Conservation (phyloP, 92 coral and sea anemone genomes). For the Parazoanthus swiftii region DNA sequence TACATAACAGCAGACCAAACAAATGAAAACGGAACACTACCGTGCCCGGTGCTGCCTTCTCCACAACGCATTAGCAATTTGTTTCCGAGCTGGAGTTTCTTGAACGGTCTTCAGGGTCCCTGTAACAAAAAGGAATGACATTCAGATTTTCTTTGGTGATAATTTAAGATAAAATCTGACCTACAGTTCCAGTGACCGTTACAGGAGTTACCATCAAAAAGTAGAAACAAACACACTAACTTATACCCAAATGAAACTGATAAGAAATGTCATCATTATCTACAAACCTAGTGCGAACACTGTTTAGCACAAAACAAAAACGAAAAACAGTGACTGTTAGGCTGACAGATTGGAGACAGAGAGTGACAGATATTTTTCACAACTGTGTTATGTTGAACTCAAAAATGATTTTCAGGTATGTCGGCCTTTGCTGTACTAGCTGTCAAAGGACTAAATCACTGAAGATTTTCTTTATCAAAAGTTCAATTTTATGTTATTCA, state of each 20-base stretch:
- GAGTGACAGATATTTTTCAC: background rate
- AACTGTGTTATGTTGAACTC: too few relatives aligned
- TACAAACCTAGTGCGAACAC: background rate
- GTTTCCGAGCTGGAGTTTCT: slow-evolving; percentile 93
- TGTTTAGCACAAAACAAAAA: background rate
- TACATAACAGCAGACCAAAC: background rate
- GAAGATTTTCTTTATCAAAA: too few relatives aligned
- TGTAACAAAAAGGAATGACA: background rate
- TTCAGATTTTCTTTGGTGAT: background rate
- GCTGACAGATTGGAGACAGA: too few relatives aligned
- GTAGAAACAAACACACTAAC: background rate
- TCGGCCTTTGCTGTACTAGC: too few relatives aligned
- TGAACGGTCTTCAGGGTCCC: slow-evolving; percentile 63
- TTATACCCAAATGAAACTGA: background rate
- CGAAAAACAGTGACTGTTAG: background rate
- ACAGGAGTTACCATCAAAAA: background rate
- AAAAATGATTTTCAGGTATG: too few relatives aligned
- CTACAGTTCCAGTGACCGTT: background rate
- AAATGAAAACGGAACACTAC: slow-evolving; percentile 41
- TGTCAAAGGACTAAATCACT: too few relatives aligned
- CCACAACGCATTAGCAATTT: slow-evolving; percentile 80
- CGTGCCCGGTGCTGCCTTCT: slow-evolving; percentile 86
- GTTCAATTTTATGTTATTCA: too few relatives aligned
- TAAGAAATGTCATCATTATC: background rate
- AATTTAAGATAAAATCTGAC: background rate